Evolutionary conservation across 2,888 invertebrate genomes (phyloP), one percentile per base, ranked within the genome.

Genomic region (Sminthurides aquaticus): DNA sequence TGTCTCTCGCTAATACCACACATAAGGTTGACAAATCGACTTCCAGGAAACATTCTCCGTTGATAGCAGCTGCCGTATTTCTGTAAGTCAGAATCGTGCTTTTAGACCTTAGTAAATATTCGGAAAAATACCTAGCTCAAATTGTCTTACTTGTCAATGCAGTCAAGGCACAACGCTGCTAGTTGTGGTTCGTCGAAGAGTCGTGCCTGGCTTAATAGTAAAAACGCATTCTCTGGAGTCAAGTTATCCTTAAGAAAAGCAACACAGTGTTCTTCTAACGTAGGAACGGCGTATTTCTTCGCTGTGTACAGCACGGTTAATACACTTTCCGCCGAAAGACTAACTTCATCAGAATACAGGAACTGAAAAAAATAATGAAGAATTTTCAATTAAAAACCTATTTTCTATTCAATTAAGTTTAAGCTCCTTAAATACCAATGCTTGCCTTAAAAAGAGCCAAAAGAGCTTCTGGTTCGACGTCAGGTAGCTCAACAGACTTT

Each of bases 261-360:
- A 0, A 91, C 89, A 79, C 91, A 91, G 65, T 87, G 87, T 75
- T 87, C 86, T 76, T 91, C 91, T 69, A 91, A 79, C 1, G 89
- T 87, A 0, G 89, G 88, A 0, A 91, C 89, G 1, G 89, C 89
- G 80, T 91, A 91, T 75, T 91, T 91, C 76, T 91, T 91, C 2
- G 91, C 91, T 0, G 90, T 66, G 75, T 91, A 91, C 62, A 91
- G 78, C 0, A 89, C 90, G 0, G 89, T 88, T 89, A 90, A 89
- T 2, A 91, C 90, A 76, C 87, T 88, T 77, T 91, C 91, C 0
- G 90, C 88, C 3, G 87, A 89, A 71, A 91, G 88, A 68, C 86
- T 84, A 2, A 90, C 88, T 77, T 90, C 88, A 80, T 91, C 91
- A 0, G 90, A 87, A 77, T 91, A 91, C 64, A 87, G 80, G 78